A percentile compares a stretch with the other conserved stretches of the same genome.
These are phyloP conservation scores for Odontesthes bonariensis DNA, from an alignment of 2,113 vertebrate species.

Conservation along the genomic window DNA sequence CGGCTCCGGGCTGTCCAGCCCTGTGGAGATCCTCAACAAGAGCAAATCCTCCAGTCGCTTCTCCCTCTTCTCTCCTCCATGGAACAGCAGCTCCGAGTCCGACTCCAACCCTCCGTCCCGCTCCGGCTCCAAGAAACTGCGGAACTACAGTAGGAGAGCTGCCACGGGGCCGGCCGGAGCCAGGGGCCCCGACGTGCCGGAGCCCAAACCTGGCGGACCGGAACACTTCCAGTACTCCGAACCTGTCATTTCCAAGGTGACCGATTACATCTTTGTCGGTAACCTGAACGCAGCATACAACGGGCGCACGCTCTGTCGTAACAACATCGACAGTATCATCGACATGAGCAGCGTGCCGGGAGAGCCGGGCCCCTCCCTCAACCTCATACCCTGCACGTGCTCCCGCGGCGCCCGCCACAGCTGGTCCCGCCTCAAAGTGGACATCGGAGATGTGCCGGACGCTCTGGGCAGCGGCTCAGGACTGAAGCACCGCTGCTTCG, in stretches of 20 bases:
- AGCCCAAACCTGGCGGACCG: constrained; percentile 46
- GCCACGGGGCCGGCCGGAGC: constrained; percentile 66
- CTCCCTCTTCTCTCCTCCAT: constrained; percentile 76
- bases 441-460: constrained; percentile 76
- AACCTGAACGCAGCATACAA: constrained; percentile 83
- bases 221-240: constrained; percentile 82
- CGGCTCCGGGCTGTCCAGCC: constrained; percentile 73
- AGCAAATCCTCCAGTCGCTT: constrained; percentile 82
- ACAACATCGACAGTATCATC: constrained; percentile 85
- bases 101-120: constrained; percentile 81
- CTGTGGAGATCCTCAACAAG: constrained; percentile 75
- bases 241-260: constrained; percentile 81
- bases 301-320: constrained; percentile 79
- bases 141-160: constrained; percentile 74
- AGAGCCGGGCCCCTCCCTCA: constrained; percentile 65
- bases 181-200: constrained; percentile 43
- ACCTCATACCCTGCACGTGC: constrained; percentile 83
- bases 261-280: constrained; percentile 84
- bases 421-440: constrained; percentile 85
- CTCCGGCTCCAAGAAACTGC: constrained; percentile 80
- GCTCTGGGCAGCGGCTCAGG: constrained; percentile 58
- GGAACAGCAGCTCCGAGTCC: constrained; percentile 81
- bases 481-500: constrained; percentile 80
- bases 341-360: constrained; percentile 83
- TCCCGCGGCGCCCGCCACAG: constrained; percentile 78